Percentiles rank a stretch among this genome's conserved stretches.
Conservation (phyloP, 2,797 vertebrate genomes). For the Moxostoma hubbsi region DNA sequence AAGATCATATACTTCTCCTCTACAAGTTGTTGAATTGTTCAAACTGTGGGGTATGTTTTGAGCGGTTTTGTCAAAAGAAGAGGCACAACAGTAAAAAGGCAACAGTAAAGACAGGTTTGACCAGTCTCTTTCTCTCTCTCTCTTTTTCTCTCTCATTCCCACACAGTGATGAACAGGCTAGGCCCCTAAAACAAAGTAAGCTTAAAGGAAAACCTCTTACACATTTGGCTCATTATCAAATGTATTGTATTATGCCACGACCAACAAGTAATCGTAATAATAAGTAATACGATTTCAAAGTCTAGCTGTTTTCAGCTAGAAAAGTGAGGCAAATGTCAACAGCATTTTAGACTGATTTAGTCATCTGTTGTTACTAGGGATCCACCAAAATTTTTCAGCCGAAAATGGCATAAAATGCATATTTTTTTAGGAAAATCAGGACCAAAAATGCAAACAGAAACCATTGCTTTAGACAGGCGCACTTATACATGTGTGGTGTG, state of each 20-base stretch:
- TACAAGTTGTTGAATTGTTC: background rate
- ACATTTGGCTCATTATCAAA: background rate
- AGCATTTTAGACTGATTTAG: background rate
- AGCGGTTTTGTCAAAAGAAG: conserved; percentile 19
- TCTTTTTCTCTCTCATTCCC: background rate
- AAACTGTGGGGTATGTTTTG: conserved; percentile 12
- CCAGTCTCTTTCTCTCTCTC: conserved; percentile 10
- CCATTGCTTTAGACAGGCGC: too few relatives aligned
- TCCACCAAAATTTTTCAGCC: background rate
- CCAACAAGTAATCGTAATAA: too few relatives aligned
- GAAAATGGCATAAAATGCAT: too few relatives aligned
- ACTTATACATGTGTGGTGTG: too few relatives aligned
- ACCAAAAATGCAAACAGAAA: too few relatives aligned
- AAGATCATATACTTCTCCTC: background rate
- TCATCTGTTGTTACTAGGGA: background rate
- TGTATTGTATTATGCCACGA: background rate
- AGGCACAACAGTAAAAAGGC: conserved; percentile 3
- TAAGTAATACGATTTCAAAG: background rate
- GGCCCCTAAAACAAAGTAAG: background rate
- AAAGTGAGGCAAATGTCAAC: background rate
- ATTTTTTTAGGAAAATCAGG: background rate
- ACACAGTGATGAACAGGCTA: background rate
- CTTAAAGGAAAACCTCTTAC: background rate
- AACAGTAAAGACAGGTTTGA: conserved; percentile 25
- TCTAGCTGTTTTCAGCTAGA: background rate